phyloP scores from a whole-genome alignment of 2,113 vertebrate species.

The Ranitomeya imitator region DNA sequence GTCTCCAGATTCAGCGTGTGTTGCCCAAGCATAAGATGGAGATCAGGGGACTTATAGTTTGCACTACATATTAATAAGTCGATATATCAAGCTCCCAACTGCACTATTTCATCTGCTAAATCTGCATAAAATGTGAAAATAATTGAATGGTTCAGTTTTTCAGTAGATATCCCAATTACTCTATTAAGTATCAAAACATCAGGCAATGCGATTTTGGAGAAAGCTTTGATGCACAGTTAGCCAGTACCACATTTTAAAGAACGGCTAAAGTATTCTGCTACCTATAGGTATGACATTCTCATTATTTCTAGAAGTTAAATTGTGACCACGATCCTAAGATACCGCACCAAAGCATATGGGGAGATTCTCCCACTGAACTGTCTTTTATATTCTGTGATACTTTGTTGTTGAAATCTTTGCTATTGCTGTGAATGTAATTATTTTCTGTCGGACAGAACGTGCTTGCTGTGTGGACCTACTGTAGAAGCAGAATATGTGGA shows the following conservation, averaged over 20 bases:
- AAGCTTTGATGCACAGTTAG: neutral
- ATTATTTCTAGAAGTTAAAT: neutral
- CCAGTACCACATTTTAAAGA: neutral
- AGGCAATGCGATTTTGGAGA: neutral
- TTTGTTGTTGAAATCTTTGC: conserved; percentile 4
- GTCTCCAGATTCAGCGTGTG: no score
- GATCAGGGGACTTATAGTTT: neutral
- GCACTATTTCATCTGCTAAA: no score
- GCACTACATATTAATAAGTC: neutral
- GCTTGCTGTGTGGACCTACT: conserved; percentile 5
- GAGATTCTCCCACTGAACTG: neutral
- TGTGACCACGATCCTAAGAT: neutral
- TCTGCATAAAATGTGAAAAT: neutral
- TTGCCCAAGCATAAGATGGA: neutral
- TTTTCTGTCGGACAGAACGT: conserved; percentile 20
- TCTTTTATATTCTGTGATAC: conserved; percentile 22
- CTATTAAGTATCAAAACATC: neutral
- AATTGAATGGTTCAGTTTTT: neutral
- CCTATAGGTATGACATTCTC: neutral
- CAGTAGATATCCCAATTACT: neutral
- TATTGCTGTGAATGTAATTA: conserved; percentile 41
- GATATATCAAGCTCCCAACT: neutral
- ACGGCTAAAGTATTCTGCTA: neutral
- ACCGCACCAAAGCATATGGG: neutral
- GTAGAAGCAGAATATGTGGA: neutral